Percentiles rank a stretch among this genome's conserved stretches.
Conservation (phyloP, 1,140 invertebrate species). For the Cherax quadricarinatus region DNA sequence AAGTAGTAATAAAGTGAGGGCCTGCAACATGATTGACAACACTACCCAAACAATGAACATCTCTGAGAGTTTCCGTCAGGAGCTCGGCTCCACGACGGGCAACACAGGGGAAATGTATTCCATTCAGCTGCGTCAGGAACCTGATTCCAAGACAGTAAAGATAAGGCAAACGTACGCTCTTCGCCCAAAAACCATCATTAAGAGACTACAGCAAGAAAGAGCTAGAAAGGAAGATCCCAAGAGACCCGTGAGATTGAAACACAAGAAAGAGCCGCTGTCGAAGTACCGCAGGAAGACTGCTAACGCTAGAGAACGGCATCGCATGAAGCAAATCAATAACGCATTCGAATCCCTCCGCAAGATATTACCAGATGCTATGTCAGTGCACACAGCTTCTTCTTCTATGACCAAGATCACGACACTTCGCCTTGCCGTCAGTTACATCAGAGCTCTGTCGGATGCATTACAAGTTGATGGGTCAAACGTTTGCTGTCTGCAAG, state of each 20-base stretch:
- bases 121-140: neutral
- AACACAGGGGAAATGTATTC: neutral
- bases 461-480: slow-evolving; percentile 21
- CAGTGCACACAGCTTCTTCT: slow-evolving; percentile 6
- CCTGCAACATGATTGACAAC: no score
- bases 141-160: neutral
- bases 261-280: slow-evolving; percentile 52
- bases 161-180: slow-evolving; percentile 30
- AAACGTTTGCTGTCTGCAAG: neutral
- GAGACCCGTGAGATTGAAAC: slow-evolving; percentile 21
- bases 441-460: slow-evolving; percentile 32
- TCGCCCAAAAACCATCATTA: slow-evolving; percentile 33
- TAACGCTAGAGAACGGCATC: slow-evolving; percentile 88
- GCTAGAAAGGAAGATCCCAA: slow-evolving; percentile 14
- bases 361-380: slow-evolving; percentile 82
- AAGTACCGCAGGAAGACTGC: slow-evolving; percentile 93
- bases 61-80: no score
- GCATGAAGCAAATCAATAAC: slow-evolving; percentile 92
- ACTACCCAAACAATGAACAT: no score
- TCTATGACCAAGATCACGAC: slow-evolving; percentile 52
- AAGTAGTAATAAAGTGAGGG: no score
- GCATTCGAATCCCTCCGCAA: slow-evolving; percentile 86
- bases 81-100: no score
- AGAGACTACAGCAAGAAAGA: slow-evolving; percentile 40
- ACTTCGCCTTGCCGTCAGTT: slow-evolving; percentile 36